Base-by-base conservation (phyloP, 30 jellyfish, hydroid and myxozoan genomes). In the Turritopsis dohrnii region DNA sequence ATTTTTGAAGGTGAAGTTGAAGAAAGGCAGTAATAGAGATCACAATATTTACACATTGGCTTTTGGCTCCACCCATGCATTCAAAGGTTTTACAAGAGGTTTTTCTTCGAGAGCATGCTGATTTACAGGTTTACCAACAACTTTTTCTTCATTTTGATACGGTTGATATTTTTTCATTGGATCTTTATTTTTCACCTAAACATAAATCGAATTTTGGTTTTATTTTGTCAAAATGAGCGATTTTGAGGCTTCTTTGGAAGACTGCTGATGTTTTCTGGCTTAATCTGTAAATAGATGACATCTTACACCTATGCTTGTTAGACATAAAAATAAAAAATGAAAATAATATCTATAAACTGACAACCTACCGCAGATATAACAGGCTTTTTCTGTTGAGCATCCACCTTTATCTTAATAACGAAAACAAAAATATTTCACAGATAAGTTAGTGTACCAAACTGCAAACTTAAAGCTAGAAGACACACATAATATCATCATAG, bases 91-190 rank as follows among this genome's bases (percentile, higher is more conserved):
- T 19, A 17, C 65, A 4, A 24, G 72, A 23, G 83, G 83, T 74
- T 74, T 74, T 74, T 74, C 83, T n/a, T 74, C 83, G 17, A 25
- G 76, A 16, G 53, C 83, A 1, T 7, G 17, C 9, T 74, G 65
- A 7, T 71, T 29, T 26, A 79, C 79, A 9, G 53, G 60, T 54
- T 53, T 81, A 16, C 85, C 86, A n/a, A 80, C 74, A 52, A 29
- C 41, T 18, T 82, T 85, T 52, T 65, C 88, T 16, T 71, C 88
- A 21, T 86, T 54, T 16, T 24, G 79, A 26, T 83, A 80, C 21
- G 90, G 96, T 52, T 71, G 81, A 66, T 84, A 89, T 75, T 85
- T 89, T 31, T 79, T 90, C 96, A 89, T 84, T 53, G 88, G 88
- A 8, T 89, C 81, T 22, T 73, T 84, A 53, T 79, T 90, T 69